Conservation (phyloP, 2,888 invertebrate genomes). For the Coleophora deauratella region DNA sequence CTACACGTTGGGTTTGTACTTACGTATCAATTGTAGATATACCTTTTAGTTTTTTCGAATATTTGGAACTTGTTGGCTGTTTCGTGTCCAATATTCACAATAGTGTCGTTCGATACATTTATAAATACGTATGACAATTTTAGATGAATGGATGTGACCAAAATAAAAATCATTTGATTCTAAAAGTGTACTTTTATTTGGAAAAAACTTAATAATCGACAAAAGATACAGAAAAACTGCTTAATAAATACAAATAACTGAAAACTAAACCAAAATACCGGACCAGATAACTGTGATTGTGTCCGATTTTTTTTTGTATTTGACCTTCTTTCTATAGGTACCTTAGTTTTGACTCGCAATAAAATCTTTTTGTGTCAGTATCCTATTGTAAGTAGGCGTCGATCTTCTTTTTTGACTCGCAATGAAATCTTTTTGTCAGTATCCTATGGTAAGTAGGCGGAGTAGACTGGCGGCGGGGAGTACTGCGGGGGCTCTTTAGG, state of each 20-base stretch:
- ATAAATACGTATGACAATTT: conserved; percentile 35
- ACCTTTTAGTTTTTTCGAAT: conserved; percentile 35
- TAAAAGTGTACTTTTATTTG: conserved; percentile 1
- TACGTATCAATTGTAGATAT: conserved; percentile 8
- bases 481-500: conserved; percentile 51
- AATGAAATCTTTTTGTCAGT: too few species aligned
- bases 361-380: too few species aligned
- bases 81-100: conserved; percentile 39
- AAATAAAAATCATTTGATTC: conserved; percentile 31
- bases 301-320: too few species aligned
- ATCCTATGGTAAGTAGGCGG: conserved; percentile 52
- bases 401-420: too few species aligned
- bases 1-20: conserved; percentile 9
- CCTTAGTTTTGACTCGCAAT: too few species aligned
- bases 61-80: conserved; percentile 50
- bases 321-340: too few species aligned
- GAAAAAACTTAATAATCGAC: too few species aligned
- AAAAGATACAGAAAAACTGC: too few species aligned
- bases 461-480: conserved; percentile 58
- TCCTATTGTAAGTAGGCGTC: too few species aligned
- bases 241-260: too few species aligned
- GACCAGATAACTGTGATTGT: too few species aligned
- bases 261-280: too few species aligned
- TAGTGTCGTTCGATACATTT: conserved; percentile 47
- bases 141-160: conserved; percentile 46